Base-by-base conservation (phyloP, 2,113 vertebrate species). In the Choloepus hoffmanni region DNA sequence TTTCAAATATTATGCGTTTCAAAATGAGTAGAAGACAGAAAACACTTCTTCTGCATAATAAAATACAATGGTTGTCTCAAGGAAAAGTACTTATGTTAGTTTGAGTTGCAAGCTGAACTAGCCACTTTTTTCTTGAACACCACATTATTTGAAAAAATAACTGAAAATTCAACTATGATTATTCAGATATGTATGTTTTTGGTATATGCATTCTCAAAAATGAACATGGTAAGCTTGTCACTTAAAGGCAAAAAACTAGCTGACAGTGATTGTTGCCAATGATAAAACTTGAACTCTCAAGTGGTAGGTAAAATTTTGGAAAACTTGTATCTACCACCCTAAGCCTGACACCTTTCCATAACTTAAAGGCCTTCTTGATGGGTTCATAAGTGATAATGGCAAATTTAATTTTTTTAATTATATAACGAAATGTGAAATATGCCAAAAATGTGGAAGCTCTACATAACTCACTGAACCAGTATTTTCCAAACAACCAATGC, bases 71-170 rank as follows among this genome's bases (percentile, higher is more conserved):
- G 3, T 30, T 40, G 2, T 63, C 45, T 79, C 43, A 3, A 19
- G 23, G n/a, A 78, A 96, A 85, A 40, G 24, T 15, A 94, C 30
- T 48, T 50, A 26, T 26, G 26, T 28, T 82, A 62, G 18, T 40
- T 85, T 90, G 16, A 96, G 68, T 40, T 94, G 24, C 74, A 95
- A 86, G 33, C 65, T 93, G 24, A 93, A 94, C 67, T 82, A 92
- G 40, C n/a, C 63, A 16, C 8, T 43, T 84, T 88, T 90, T 84
- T 93, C 45, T 91, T 63, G 24, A 74, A 18, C 5, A 88, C 10
- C 33, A 15, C 48, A 78, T 79, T 81, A 82, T 82, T 63, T 83
- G 10, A 82, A 93, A 96, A 96, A 93, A 60, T 60, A 24, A 95
- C 50, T 78, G 26, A 90, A 79, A 94, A 88, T 85, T 9, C 60